Evolutionary conservation across 2,797 vertebrate genomes (phyloP).

Genomic region (Enteromius viviparus): DNA sequence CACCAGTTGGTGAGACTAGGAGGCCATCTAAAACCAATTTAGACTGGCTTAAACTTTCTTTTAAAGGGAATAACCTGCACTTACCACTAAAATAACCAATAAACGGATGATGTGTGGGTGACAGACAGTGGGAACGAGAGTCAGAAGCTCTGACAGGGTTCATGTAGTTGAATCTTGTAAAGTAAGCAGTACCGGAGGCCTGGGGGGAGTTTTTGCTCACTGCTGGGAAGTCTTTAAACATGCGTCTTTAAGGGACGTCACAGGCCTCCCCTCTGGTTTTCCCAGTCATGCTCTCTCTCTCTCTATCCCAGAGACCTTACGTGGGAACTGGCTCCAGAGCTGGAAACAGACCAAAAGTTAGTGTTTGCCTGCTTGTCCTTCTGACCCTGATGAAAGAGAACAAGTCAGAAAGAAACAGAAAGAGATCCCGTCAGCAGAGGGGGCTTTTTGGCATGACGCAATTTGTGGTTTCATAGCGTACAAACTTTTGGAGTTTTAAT

Average conservation of each 20-base stretch:
- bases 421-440: conserved; percentile 4
- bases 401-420: conserved; percentile 15
- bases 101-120: background rate
- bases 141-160: conserved; percentile 26
- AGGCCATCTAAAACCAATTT: background rate
- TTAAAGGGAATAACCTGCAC: background rate
- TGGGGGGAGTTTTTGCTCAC: conserved; percentile 62
- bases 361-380: conserved; percentile 61
- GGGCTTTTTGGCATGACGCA: background rate
- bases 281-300: conserved; percentile 69
- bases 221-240: conserved; percentile 81
- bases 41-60: background rate
- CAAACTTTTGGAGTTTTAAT: conserved; percentile 2
- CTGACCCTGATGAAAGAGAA: conserved; percentile 50
- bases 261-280: conserved; percentile 72
- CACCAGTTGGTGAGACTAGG: background rate
- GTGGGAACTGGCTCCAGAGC: conserved; percentile 74
- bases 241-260: conserved; percentile 74
- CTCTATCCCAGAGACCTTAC: conserved; percentile 65
- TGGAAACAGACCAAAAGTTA: conserved; percentile 71
- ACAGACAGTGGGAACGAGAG: conserved; percentile 15
- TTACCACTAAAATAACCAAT: background rate
- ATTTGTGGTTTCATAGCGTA: background rate
- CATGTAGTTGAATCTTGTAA: conserved; percentile 37
- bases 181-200: conserved; percentile 44